Base-by-base conservation (phyloP, 2,888 invertebrate species). In the Uloborus plumipes region DNA sequence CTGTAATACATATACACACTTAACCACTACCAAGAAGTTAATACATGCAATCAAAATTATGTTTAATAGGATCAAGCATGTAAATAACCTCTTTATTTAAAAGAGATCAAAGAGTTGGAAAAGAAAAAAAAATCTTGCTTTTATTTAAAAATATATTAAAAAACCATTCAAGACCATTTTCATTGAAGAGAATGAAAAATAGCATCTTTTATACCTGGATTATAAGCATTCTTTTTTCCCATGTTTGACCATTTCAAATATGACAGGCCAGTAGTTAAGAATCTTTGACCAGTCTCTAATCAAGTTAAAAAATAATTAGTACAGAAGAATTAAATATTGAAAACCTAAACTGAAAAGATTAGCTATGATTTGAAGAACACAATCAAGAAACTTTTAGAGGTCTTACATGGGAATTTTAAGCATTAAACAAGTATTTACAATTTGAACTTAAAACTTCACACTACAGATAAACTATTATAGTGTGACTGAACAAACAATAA, bases 251-350 rank as follows among this genome's bases (percentile, higher is more conserved):
- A 80, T 80, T 76, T 80, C 72, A 67, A 73, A 69, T 73, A 80
- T 67, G 73, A 73, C 79, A 67, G 79, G 72, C 47, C 73, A 73
- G 79, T 62, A 59, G 70, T 73, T 73, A 75, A 66, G 73, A 62
- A 55, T 73, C 73, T 73, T 79, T 80, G 79, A 64, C 61, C 73
- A 73, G 73, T 62, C 72, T 66, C 73, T 80, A 80, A 80, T 80
- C 67, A 73, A 78, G 71, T 78, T 78, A 78, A 78, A 78, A 80
- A 61, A 80, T 73, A 80, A 80, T 80, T 80, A 80, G 79, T 80
- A 80, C 53, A 55, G 65, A 77, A 51, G 77, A 66, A 67, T 22
- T 49, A 47, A 62, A 47, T 51, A 67, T 61, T 67, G 70, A 71
- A 78, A 51, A 67, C 79, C 79, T 80, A 73, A 51, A 62, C 62